Percentiles rank a stretch among this genome's conserved stretches.
phyloP scores from a whole-genome alignment of 2,113 vertebrate species.

The Pluvialis apricaria region DNA sequence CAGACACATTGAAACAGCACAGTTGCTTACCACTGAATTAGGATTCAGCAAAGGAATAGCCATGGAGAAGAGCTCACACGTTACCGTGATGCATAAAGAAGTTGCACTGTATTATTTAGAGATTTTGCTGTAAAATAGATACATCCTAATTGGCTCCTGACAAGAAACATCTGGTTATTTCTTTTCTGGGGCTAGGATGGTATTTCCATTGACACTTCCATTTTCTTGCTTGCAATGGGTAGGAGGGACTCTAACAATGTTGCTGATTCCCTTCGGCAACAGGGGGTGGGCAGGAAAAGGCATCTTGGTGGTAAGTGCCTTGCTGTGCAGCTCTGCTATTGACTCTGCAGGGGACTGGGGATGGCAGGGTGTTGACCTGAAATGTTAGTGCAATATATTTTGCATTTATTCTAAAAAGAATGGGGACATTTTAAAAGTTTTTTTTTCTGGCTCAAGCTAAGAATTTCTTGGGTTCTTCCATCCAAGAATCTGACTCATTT shows the following conservation, averaged over 20 bases:
- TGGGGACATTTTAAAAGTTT: background rate
- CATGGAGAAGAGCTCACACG: rapidly evolving
- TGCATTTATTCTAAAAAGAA: background rate
- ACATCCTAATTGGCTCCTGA: background rate
- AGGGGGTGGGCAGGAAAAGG: background rate
- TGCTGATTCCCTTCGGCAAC: background rate
- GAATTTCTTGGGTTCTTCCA: background rate
- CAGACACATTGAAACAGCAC: background rate
- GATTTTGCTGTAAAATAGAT: background rate
- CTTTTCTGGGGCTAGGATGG: background rate
- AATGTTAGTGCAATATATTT: background rate
- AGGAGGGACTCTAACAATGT: background rate
- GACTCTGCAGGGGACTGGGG: background rate
- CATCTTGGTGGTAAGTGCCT: rapidly evolving
- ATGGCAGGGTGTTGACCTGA: background rate
- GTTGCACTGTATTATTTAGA: background rate
- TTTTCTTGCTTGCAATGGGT: background rate
- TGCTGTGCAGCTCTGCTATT: background rate
- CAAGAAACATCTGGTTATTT: background rate
- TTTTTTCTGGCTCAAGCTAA: background rate
- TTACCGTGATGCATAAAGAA: rapidly evolving
- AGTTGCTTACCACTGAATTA: background rate
- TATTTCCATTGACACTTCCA: background rate
- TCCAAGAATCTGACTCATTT: slow-evolving; percentile 8
- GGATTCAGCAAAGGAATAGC: background rate